These are phyloP conservation scores for Phaenicophaeus curvirostris DNA, from an alignment of 2,797 vertebrate species.

Conservation along the genomic window DNA sequence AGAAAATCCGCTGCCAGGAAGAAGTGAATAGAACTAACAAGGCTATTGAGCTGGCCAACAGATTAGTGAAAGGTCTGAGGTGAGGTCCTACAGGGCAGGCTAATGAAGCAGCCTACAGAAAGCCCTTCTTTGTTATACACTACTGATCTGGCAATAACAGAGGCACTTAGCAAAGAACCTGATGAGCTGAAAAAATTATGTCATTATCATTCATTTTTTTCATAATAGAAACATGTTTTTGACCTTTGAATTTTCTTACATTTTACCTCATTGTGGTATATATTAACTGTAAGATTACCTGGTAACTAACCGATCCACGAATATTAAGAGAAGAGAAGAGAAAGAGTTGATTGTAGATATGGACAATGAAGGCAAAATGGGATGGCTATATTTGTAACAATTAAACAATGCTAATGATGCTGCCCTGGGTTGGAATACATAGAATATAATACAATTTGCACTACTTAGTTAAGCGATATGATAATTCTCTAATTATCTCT, in stretches of 20 bases:
- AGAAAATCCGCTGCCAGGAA: conserved; percentile 91
- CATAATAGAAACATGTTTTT: conserved; percentile 84
- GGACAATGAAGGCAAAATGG: conserved; percentile 70
- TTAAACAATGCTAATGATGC: conserved; percentile 75
- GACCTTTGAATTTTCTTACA: conserved; percentile 84
- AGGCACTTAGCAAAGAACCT: conserved; percentile 85
- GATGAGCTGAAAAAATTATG: conserved; percentile 88
- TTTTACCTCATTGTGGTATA: conserved; percentile 70
- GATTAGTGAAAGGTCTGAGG: conserved; percentile 95
- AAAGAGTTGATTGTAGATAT: conserved; percentile 46
- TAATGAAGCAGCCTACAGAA: conserved; percentile 81
- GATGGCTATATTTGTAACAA: conserved; percentile 69
- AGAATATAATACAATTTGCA: conserved; percentile 64
- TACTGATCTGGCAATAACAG: conserved; percentile 85
- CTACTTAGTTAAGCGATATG: conserved; percentile 76
- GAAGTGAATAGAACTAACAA: conserved; percentile 95
- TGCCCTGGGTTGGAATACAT: conserved; percentile 58
- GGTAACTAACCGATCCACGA: conserved; percentile 67
- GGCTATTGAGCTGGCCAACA: conserved; percentile 94
- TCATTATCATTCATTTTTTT: conserved; percentile 87
- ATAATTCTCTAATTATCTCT: conserved; percentile 79
- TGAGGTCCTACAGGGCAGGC: conserved; percentile 81
- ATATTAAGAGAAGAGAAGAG: conserved; percentile 50
- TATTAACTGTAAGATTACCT: conserved; percentile 79
- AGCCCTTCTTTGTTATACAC: conserved; percentile 84